Evolutionary conservation across 2,113 vertebrate genomes (phyloP).

Genomic region (cattle (Bos taurus)): ARS-UCD2.0 NC_037347.1:66174001-66174500

Average conservation of each 20-base stretch:
- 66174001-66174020: not conserved
- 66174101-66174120: not conserved
- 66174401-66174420: not conserved
- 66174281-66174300: not conserved
- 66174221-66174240: not conserved
- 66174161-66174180: not conserved
- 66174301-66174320: not conserved
- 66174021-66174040: not conserved
- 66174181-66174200: not conserved
- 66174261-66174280: not conserved
- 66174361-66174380: not conserved
- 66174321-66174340: not conserved
- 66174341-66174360: not conserved
- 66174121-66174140: not conserved
- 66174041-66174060: not conserved
- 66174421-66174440: not conserved
- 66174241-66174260: not conserved
- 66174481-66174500: not conserved
- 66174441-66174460: not conserved
- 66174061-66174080: not conserved
- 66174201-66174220: not conserved
- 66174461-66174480: not conserved
- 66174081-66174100: not conserved
- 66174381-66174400: not conserved
- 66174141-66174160: accelerated